Percentiles rank a stretch among this genome's conserved stretches.
Conservation (phyloP, 2,797 vertebrate species). For the Danio aesculapii region DNA sequence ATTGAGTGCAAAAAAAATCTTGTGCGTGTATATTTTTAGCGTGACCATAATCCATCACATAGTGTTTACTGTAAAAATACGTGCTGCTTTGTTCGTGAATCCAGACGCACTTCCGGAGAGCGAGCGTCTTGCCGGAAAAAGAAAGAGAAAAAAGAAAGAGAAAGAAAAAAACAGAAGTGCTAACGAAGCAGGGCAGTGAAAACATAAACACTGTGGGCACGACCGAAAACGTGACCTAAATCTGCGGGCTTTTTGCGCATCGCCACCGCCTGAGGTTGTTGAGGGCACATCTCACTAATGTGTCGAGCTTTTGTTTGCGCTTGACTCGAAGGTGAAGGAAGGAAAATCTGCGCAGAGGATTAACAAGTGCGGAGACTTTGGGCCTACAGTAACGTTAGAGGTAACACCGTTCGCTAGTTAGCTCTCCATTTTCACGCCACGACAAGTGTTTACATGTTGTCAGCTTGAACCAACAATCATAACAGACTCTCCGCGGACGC, state of each 20-base stretch:
- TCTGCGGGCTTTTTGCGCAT: constrained; percentile 4
- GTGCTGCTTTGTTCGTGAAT: constrained; percentile 21
- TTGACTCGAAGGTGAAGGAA: constrained; percentile 58
- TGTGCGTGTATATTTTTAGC: not conserved
- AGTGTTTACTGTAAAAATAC: not conserved
- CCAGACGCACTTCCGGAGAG: constrained; percentile 62
- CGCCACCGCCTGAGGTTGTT: not conserved
- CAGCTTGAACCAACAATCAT: not conserved
- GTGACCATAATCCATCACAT: not conserved
- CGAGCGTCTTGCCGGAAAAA: constrained; percentile 70
- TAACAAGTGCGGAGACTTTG: constrained; percentile 74
- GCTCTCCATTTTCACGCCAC: constrained; percentile 54
- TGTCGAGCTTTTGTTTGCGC: constrained; percentile 53
- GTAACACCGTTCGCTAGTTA: constrained; percentile 53
- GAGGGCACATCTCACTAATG: constrained; percentile 63
- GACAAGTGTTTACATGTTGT: constrained; percentile 47
- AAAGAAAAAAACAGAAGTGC: constrained; percentile 40
- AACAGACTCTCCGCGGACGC: not conserved
- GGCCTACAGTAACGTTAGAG: constrained; percentile 72
- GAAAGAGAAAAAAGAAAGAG: constrained; percentile 48
- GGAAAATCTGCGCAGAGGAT: constrained; percentile 74
- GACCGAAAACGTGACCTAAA: constrained; percentile 51
- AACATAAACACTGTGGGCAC: constrained; percentile 78
- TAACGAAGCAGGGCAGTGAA: constrained; percentile 72
- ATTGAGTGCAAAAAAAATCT: not conserved